These are phyloP conservation scores for Spodoptera litura DNA, from an alignment of 1,140 invertebrate species.

Conservation along the genomic window DNA sequence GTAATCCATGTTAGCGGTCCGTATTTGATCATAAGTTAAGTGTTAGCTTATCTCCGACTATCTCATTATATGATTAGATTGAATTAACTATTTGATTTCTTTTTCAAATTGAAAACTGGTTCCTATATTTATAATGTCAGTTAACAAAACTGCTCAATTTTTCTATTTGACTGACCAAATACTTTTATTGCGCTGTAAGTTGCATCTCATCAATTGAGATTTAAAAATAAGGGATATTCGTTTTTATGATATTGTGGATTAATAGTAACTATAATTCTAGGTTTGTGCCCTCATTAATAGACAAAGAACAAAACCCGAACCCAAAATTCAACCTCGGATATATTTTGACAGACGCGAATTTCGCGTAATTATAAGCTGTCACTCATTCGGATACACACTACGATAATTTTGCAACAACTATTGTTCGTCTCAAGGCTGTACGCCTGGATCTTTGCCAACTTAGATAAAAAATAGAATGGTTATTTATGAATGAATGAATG, in stretches of 20 bases:
- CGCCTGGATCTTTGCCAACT: slow-evolving; percentile 28
- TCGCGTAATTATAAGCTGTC: slow-evolving; percentile 28
- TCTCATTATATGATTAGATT: slow-evolving; percentile 24
- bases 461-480: slow-evolving; percentile 40
- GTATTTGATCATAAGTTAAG: slow-evolving; percentile 19
- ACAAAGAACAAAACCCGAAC: neutral
- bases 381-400: slow-evolving; percentile 32
- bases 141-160: neutral
- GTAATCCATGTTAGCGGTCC: slow-evolving; percentile 26
- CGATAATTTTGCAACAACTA: slow-evolving; percentile 28
- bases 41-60: slow-evolving; percentile 10
- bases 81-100: neutral
- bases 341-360: slow-evolving; percentile 21
- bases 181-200: too few species aligned
- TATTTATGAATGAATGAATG: slow-evolving; percentile 48
- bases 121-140: neutral
- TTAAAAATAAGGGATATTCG: too few species aligned
- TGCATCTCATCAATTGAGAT: too few species aligned
- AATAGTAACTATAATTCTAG: too few species aligned
- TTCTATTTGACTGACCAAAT: too few species aligned
- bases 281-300: neutral
- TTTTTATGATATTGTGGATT: too few species aligned
- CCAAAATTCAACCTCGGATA: neutral
- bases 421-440: slow-evolving; percentile 43
- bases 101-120: neutral